Base-by-base conservation (phyloP, 2,797 vertebrate species). In the Rhinoraja longicauda region DNA sequence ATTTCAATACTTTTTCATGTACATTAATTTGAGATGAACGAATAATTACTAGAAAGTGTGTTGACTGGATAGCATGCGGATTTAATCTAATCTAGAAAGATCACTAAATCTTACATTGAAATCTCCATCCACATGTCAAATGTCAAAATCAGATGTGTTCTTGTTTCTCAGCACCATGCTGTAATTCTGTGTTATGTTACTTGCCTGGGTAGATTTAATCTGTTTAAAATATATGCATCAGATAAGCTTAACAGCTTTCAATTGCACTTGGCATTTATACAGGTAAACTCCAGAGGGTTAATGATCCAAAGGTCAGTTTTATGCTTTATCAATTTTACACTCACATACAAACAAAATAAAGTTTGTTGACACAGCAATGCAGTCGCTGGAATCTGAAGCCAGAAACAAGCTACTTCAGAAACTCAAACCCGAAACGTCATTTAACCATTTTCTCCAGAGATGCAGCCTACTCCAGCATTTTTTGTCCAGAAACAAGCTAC, bases 51-150 rank as follows among this genome's bases (percentile, higher is more conserved):
- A 3, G 13, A 92, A 91, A 62, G 39, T 26, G 21, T 21, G 39
- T 45, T 75, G 70, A 53, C n/a, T n/a, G n/a, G n/a, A 90, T 72
- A 39, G 72, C 45, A 45, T 21, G 29, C 32, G 17, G 39, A 24
- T 73, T 90, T 73, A 75, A 73, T 57, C 13, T 26, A 53, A 75
- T 21, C 32, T 90, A 75, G 72, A 90, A 45, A 73, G 17, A 24
- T n/a, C 70, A 92, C 24, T 39, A 72, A 72, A 88, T 64, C n/a
- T 67, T 19, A 88, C n/a, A 10, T 24, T 62, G 3, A 21, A 67
- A 36, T 88, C 84, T 88, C 76, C n/a, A 77, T 77, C n/a, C 36
- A 36, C 59, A 67, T 67, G n/a, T 88, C 62, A 88, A 67, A 88
- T 24, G 13, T 17, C 64, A 67, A 88, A 32, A 88, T 67, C 7